phyloP scores from a whole-genome alignment of 2,113 vertebrate genomes.

The Alligator sinensis region DNA sequence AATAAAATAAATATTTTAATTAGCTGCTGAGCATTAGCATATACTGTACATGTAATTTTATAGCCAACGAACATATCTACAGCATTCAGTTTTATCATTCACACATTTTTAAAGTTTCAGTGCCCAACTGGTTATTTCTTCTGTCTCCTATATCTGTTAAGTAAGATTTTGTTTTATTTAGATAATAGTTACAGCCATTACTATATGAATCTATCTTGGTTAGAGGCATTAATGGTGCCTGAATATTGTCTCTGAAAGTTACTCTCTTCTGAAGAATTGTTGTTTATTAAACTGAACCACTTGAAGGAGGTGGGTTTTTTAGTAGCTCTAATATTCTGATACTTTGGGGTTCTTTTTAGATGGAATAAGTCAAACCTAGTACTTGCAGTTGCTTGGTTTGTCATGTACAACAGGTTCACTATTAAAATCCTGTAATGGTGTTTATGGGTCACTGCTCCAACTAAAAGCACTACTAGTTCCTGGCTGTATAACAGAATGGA shows the following conservation, averaged over 20 bases:
- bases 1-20: not conserved
- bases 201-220: not conserved
- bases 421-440: conserved; percentile 24
- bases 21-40: not conserved
- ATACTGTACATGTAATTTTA: not conserved
- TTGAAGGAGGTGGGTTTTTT: not conserved
- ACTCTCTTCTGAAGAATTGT: not conserved
- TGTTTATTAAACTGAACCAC: not conserved
- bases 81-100: not conserved
- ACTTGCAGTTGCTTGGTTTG: conserved; percentile 1
- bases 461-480: conserved; percentile 11
- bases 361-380: not conserved
- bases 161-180: not conserved
- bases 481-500: not conserved
- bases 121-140: not conserved
- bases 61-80: not conserved
- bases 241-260: not conserved
- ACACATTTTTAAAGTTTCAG: not conserved
- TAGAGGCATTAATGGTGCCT: conserved; percentile 2
- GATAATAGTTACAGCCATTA: not conserved
- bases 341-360: conserved; percentile 3
- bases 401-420: not conserved
- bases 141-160: not conserved
- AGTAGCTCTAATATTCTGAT: not conserved
- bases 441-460: not conserved